Base-by-base conservation (phyloP, 2,888 invertebrate species). In the Tetranychus truncatus region DNA sequence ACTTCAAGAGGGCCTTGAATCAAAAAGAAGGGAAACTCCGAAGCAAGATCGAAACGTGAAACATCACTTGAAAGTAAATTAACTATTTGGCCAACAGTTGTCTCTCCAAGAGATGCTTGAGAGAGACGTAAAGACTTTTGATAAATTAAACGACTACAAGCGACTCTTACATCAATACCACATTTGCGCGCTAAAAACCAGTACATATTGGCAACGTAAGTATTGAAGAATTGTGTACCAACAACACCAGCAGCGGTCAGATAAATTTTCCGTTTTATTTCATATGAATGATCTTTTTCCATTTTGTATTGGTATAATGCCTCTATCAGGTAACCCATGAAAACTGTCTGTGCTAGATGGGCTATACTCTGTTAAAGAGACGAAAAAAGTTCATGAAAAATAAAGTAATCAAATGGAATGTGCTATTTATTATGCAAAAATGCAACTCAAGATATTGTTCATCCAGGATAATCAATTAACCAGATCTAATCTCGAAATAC, bases 31-130 rank as follows among this genome's bases (percentile, higher is more conserved):
- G 55, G 55, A 55, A 55, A 55, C 15, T 55, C 55, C 7, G 55
- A 55, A 15, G 55, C 55, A 55, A 55, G 55, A 55, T 55, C 55
- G 55, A 55, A 55, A 67, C 67, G 67, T 3, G 67, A 67, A 67
- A 96, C 92, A 83, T 97, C 96, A 81, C 95, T 97, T 1, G 95
- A 93, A 76, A 97, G 85, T n/a, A 96, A 86, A 82, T 95, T 95
- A 46, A 95, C 92, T 77, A 96, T 88, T 83, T 95, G 92, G 0
- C 95, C 95, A 0, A 91, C 89, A 0, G 93, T 90, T 0, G 94
- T 93, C 82, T 92, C 88, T 7, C 89, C 90, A 74, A 93, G 84
- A 1, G 94, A 91, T 7, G 89, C 88, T 82, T 90, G 90, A 75
- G 90, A 90, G 20, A 78, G 69, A 20, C 72, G 66, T 24, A 78